Base-by-base conservation (phyloP, 1,140 invertebrate genomes). In the Macrocentrus cingulum region DNA sequence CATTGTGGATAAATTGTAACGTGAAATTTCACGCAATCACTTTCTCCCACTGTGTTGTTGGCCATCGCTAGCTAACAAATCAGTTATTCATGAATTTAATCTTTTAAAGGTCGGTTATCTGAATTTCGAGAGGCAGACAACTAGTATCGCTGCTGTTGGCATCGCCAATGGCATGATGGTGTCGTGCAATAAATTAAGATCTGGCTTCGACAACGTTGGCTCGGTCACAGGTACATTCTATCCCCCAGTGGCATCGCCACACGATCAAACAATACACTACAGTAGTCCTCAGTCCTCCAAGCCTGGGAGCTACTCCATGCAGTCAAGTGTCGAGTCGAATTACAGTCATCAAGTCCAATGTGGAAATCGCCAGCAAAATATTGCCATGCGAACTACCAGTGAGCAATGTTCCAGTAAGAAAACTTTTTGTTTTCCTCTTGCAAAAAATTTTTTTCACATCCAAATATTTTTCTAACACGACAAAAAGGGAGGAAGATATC, bases 131-230 rank as follows among this genome's bases (percentile, higher is more conserved):
- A 72, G 78, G 60, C 78, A 80, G 44, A 74, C 74, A 13, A 73
- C 77, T 50, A 79, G 76, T 34, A 87, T 91, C 56, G 88, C 90
- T 9, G 88, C 90, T 1, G 88, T 91, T 74, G 87, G 88, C 0
- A 89, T 91, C 80, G 88, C 88, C 1, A 91, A 91, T 63, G 90
- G 90, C 8, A 90, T 92, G 87, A 91, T 92, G 75, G 90, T 92
- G 37, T 91, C 90, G 80, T 91, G 90, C 74, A 90, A 88, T 41
- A 91, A 90, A 73, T 63, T 82, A 36, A 69, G 81, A 45, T 87
- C 88, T 46, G 89, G 88, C 41, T 81, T 88, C 50, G 83, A 90
- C 15, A 88, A 90, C 67, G 88, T 90, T 61, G 87, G 88, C 0
- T 88, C 89, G 50, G 82, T 89, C 6, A 90, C 88, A n/a, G 90